Percentiles rank a stretch among this genome's conserved stretches.
Conservation (phyloP, 2,113 vertebrate species). For the Pangasianodon hypophthalmus region DNA sequence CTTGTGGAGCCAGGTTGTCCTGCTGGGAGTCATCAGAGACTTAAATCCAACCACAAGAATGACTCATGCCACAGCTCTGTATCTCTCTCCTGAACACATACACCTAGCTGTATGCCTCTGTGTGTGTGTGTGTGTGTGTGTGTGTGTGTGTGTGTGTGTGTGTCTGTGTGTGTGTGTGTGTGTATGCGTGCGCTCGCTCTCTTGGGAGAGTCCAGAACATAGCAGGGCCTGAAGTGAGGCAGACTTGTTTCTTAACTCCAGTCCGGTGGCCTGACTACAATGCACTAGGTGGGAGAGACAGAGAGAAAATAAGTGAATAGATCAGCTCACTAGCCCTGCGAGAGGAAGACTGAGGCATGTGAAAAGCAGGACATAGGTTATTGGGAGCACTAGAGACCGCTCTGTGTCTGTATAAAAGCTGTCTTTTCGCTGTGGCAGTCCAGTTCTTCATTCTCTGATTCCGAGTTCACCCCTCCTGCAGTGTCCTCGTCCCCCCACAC, state of each 20-base stretch:
- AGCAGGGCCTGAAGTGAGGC: neutral
- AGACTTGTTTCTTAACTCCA: neutral
- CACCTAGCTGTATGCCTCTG: neutral
- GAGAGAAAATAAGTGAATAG: neutral
- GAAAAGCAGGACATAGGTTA: constrained; percentile 1
- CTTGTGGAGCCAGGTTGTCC: constrained; percentile 5
- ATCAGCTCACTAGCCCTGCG: constrained; percentile 21
- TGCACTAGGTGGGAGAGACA: neutral
- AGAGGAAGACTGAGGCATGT: constrained; percentile 41
- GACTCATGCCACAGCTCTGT: neutral
- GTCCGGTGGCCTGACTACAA: neutral
- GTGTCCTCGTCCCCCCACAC: constrained; percentile 89
- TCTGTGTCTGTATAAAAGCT: constrained; percentile 96
- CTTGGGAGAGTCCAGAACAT: neutral
- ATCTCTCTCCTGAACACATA: neutral
- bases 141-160: neutral
- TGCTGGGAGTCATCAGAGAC: constrained; percentile 31
- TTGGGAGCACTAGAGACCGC: constrained; percentile 78
- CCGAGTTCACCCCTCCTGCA: constrained; percentile 70
- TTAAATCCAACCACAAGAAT: constrained; percentile 15
- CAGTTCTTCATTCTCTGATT: constrained; percentile 87
- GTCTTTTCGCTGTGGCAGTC: constrained; percentile 87
- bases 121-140: neutral
- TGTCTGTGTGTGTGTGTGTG: neutral
- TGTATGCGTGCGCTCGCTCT: too few relatives aligned